These are phyloP conservation scores for Decapterus maruadsi DNA, from an alignment of 2,797 vertebrate species.

Conservation along the genomic window DNA sequence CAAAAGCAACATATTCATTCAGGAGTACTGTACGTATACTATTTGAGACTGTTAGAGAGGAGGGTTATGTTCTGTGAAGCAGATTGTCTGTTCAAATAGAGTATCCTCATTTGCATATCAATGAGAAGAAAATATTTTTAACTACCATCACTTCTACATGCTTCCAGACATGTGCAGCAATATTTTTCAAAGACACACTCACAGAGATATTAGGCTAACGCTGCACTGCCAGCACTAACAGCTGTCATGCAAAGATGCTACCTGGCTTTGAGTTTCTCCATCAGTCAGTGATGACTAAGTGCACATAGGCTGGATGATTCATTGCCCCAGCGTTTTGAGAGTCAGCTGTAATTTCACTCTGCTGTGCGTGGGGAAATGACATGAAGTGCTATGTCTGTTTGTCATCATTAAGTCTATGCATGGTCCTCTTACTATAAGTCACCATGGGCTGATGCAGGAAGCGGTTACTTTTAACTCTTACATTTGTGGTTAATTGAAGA, in stretches of 20 bases:
- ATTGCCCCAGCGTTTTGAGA: conserved; percentile 33
- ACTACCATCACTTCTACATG: neutral
- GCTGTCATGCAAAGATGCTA: conserved; percentile 27
- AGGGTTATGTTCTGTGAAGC: neutral
- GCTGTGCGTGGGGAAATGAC: conserved; percentile 29
- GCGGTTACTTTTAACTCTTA: conserved; percentile 47
- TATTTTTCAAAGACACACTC: neutral
- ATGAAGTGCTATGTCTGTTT: conserved; percentile 53
- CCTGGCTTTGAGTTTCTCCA: conserved; percentile 27
- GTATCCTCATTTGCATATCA: conserved; percentile 15
- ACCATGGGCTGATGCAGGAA: conserved; percentile 40
- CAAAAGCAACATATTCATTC: neutral
- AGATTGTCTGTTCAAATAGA: neutral
- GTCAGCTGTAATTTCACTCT: conserved; percentile 58
- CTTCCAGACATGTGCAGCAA: neutral
- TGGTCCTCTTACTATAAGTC: conserved; percentile 4
- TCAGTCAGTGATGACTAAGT: conserved; percentile 33
- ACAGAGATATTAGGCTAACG: neutral
- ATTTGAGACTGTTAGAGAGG: neutral
- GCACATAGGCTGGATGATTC: conserved; percentile 49
- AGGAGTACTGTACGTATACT: neutral
- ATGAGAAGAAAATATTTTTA: neutral
- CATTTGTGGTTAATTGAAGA: conserved; percentile 66
- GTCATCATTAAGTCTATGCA: conserved; percentile 43
- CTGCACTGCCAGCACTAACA: neutral